Percentiles rank a stretch among this genome's conserved stretches.
phyloP scores from a whole-genome alignment of 2,113 vertebrate genomes.

The Nerophis ophidion region DNA sequence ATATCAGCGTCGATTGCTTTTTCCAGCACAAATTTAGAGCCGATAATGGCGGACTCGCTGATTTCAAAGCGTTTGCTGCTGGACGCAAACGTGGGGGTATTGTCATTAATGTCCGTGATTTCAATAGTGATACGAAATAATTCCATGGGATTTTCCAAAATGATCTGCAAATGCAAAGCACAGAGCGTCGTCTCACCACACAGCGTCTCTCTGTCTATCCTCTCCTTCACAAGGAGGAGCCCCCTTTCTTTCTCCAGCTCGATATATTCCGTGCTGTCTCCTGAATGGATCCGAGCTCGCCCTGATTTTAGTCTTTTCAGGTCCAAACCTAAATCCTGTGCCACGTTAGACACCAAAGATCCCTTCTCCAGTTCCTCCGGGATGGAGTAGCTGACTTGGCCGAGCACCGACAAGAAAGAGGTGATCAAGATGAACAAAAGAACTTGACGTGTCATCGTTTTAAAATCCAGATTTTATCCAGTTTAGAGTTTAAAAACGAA shows the following conservation, averaged over 20 bases:
- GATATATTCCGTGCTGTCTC: constrained; percentile 60
- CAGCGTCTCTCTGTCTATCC: constrained; percentile 73
- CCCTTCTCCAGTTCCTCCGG: constrained; percentile 70
- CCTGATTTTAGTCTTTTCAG: constrained; percentile 56
- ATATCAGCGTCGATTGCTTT: constrained; percentile 71
- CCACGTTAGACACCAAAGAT: constrained; percentile 70
- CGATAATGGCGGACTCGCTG: constrained; percentile 36
- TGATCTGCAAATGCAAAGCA: constrained; percentile 67
- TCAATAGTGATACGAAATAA: constrained; percentile 63
- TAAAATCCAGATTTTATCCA: background rate
- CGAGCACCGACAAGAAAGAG: constrained; percentile 11
- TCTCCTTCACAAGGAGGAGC: constrained; percentile 66
- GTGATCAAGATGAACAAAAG: constrained; percentile 24
- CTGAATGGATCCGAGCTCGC: constrained; percentile 63
- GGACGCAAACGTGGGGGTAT: constrained; percentile 30
- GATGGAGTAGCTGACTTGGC: constrained; percentile 62
- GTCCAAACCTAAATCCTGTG: constrained; percentile 66
- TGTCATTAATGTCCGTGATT: constrained; percentile 72
- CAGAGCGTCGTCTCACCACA: constrained; percentile 67
- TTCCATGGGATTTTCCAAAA: constrained; percentile 70
- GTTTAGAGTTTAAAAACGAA: background rate
- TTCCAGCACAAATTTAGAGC: constrained; percentile 63
- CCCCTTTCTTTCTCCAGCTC: constrained; percentile 56
- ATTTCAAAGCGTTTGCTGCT: constrained; percentile 49
- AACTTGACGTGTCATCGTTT: constrained; percentile 62